Evolutionary conservation across 2,113 vertebrate species (phyloP).

Genomic region (Alexandromys fortis): DNA sequence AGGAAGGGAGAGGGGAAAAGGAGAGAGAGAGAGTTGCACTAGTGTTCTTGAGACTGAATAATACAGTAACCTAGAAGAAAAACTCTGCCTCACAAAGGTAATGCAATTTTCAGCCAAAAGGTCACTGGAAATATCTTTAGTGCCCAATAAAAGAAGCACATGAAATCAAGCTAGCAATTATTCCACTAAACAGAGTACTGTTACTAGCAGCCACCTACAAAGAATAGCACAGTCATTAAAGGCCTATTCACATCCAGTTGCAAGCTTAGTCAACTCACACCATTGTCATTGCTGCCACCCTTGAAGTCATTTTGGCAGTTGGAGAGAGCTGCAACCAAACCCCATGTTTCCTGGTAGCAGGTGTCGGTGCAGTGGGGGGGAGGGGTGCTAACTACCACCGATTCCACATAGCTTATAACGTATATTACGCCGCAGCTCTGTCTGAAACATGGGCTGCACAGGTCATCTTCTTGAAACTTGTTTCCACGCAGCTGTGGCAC

Average conservation of each 20-base stretch:
- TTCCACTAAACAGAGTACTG: neutral
- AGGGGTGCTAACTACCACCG: neutral
- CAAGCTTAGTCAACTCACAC: neutral
- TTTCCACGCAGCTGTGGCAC: slow-evolving; percentile 33
- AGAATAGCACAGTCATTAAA: neutral
- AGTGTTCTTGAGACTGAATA: neutral
- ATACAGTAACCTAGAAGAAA: slow-evolving; percentile 6
- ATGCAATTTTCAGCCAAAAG: slow-evolving; percentile 27
- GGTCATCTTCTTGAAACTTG: slow-evolving; percentile 22
- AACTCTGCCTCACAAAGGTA: neutral
- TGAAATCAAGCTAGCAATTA: slow-evolving; percentile 13
- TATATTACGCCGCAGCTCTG: slow-evolving; percentile 6
- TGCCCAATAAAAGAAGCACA: neutral
- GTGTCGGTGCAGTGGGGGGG: neutral
- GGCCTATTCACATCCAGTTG: neutral
- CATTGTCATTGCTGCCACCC: neutral
- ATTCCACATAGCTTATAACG: neutral
- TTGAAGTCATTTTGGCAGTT: neutral
- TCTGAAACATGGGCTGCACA: slow-evolving; percentile 15
- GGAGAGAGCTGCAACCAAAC: slow-evolving; percentile 30
- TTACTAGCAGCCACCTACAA: neutral
- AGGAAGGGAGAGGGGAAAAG: accelerated
- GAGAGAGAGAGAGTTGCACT: neutral
- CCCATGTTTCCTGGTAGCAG: slow-evolving; percentile 4
- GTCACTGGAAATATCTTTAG: neutral